Base-by-base conservation (phyloP, 2,888 invertebrate genomes). In the Syritta pipiens region DNA sequence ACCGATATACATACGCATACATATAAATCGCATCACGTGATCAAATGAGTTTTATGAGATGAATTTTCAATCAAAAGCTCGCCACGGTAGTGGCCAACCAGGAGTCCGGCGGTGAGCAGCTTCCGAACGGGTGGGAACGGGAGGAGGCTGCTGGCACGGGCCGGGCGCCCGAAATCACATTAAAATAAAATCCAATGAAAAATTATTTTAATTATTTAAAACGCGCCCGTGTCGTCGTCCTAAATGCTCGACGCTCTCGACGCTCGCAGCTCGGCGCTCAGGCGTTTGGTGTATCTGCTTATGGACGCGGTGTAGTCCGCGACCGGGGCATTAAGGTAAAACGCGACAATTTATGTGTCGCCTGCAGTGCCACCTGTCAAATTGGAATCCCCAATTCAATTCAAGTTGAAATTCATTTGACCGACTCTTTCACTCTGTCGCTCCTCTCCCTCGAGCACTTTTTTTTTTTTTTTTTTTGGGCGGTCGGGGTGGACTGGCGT, bases 311-410 rank as follows among this genome's bases (percentile, higher is more conserved):
- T 30, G 32, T 24, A 30, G 14, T 19, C n/a, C n/a, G n/a, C n/a
- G n/a, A n/a, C n/a, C n/a, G n/a, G n/a, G 30, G 44, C 22, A 40
- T 42, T 32, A 35, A 60, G 69, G 57, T 59, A 57, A 57, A 44
- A 26, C 24, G 24, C 62, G 57, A 62, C 79, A 79, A 79, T 74
- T 79, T 79, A 74, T 77, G 69, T 63, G 77, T 81, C 77, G 81
- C 71, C 71, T 81, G 62, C 77, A 77, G 62, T 83, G 82, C 82
- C 82, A 82, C 81, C 82, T 84, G 84, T 85, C 85, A 84, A 83
- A 83, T 83, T 60, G 83, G 82, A 84, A 84, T 83, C 84, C 84
- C 84, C 83, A 83, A 83, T 84, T 83, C 84, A 82, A 83, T 83
- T 82, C 84, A 82, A 84, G 83, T 84, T 83, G 77, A 79, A 81